Conservation (phyloP, 1,140 invertebrate genomes). For the Caenorhabditis latens region DNA sequence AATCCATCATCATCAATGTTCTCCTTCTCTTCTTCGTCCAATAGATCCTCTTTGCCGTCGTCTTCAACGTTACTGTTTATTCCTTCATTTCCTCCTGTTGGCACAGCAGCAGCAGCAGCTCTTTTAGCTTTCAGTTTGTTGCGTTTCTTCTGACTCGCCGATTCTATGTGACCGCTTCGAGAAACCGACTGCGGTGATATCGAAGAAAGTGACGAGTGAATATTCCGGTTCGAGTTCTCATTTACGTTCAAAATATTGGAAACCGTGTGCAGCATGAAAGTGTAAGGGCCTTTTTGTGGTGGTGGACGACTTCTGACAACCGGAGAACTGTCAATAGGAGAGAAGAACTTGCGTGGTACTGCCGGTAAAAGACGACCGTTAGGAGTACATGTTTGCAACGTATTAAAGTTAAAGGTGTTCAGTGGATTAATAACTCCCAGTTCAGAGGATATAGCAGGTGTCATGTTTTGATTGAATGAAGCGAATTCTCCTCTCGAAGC, state of each 20-base stretch:
- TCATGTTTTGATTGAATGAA: background rate
- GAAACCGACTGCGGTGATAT: background rate
- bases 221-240: too few species aligned
- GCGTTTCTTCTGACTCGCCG: background rate
- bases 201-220: background rate
- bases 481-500: constrained; percentile 23
- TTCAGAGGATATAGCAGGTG: background rate
- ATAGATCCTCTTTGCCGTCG: background rate
- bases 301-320: background rate
- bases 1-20: too few species aligned
- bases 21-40: too few species aligned
- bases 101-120: background rate
- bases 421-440: background rate
- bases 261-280: background rate
- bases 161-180: background rate
- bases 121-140: background rate
- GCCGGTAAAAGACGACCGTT: constrained; percentile 2
- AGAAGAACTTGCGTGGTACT: background rate
- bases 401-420: too few species aligned
- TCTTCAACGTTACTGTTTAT: background rate
- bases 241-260: background rate
- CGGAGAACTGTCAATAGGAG: background rate
- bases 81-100: background rate
- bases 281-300: background rate
- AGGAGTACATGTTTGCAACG: background rate